phyloP scores from a whole-genome alignment of 2,888 invertebrate genomes.

The Lithophane socia region DNA sequence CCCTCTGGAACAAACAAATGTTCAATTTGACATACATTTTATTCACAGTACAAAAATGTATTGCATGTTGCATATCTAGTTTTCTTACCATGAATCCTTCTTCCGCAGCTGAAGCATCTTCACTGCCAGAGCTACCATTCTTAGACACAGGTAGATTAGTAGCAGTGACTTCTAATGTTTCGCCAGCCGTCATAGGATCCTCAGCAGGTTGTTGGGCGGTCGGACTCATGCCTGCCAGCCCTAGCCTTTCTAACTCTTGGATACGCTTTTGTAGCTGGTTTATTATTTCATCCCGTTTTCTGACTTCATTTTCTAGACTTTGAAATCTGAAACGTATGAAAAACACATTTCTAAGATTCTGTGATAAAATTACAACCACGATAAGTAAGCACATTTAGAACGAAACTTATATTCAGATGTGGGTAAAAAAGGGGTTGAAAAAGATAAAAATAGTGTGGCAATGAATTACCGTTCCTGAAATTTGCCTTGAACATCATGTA shows the following conservation, averaged over 20 bases:
- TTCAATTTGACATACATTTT: background rate
- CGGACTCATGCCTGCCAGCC: constrained; percentile 71
- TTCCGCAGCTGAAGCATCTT: constrained; percentile 84
- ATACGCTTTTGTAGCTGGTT: constrained; percentile 94
- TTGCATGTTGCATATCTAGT: background rate
- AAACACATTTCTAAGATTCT: background rate
- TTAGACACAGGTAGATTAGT: constrained; percentile 71
- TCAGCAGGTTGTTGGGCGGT: constrained; percentile 60
- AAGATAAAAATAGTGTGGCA: background rate
- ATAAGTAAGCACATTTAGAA: background rate
- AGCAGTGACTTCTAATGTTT: constrained; percentile 54
- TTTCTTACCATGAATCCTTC: constrained; percentile 87
- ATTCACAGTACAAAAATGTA: background rate
- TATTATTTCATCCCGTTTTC: constrained; percentile 95
- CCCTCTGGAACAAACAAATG: constrained; percentile 86
- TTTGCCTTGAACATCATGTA: constrained; percentile 93
- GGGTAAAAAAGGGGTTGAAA: background rate
- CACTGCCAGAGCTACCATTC: constrained; percentile 86
- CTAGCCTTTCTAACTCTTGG: constrained; percentile 91
- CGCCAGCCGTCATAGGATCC: constrained; percentile 48
- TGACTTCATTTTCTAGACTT: constrained; percentile 95
- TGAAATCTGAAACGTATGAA: constrained; percentile 89
- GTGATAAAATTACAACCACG: background rate
- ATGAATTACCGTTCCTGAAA: constrained; percentile 90
- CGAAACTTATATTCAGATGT: background rate